A percentile compares a stretch with the other conserved stretches of the same genome.
These are phyloP conservation scores for Tringa solitaria DNA, from an alignment of 2,113 vertebrate genomes.

Conservation along the genomic window DNA sequence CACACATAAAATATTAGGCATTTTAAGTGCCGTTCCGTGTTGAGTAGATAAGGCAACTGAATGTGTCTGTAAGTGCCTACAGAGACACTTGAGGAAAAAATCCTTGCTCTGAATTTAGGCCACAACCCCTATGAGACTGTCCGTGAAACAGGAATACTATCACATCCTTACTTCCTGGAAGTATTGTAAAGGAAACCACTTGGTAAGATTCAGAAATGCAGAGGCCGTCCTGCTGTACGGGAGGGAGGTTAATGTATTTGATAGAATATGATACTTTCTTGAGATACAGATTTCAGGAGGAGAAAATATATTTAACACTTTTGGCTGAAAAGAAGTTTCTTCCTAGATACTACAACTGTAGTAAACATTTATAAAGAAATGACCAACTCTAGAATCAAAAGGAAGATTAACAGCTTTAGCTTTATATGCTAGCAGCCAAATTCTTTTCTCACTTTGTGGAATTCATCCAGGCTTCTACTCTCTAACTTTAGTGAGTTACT, in stretches of 20 bases:
- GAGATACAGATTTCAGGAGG: neutral
- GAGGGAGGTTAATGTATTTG: neutral
- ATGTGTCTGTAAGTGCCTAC: neutral
- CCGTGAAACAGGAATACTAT: neutral
- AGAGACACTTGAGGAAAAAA: neutral
- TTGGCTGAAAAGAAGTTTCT: too few species aligned
- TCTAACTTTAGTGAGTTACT: constrained; percentile 42
- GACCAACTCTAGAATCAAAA: constrained; percentile 10
- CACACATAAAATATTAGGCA: neutral
- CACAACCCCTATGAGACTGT: neutral
- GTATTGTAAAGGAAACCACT: neutral
- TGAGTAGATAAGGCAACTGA: neutral
- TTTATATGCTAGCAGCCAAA: neutral
- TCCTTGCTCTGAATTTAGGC: neutral
- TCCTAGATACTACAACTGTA: neutral
- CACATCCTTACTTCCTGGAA: neutral
- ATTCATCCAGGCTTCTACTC: constrained; percentile 32
- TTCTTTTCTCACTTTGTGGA: constrained; percentile 7
- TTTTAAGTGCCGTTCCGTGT: neutral
- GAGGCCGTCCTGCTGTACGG: neutral
- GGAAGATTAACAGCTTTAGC: constrained; percentile 12
- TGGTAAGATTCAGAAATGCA: neutral
- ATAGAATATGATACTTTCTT: neutral
- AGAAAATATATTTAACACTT: neutral
- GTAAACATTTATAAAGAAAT: constrained; percentile 21